phyloP scores from a whole-genome alignment of 2,888 invertebrate species.

The Drosophila planitibia region DNA sequence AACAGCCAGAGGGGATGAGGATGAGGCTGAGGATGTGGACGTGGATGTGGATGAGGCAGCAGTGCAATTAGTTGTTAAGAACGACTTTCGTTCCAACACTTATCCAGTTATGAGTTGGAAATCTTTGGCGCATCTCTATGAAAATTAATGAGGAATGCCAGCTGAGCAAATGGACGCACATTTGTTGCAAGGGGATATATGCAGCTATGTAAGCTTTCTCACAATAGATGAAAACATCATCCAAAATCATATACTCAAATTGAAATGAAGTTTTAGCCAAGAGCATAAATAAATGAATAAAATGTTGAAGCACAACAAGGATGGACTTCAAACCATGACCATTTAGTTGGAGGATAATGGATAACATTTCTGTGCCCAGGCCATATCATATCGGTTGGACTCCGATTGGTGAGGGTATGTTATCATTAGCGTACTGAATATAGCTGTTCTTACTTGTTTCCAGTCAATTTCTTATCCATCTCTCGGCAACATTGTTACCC shows the following conservation, averaged over 20 bases:
- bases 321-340: too few species aligned
- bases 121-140: slow-evolving; percentile 4
- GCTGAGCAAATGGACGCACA: slow-evolving; percentile 1
- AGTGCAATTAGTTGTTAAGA: slow-evolving; percentile 24
- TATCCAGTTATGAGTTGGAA: slow-evolving; percentile 21
- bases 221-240: background rate
- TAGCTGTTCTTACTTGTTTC: slow-evolving; percentile 1
- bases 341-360: fast-evolving
- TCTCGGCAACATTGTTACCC: slow-evolving; percentile 6
- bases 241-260: background rate
- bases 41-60: background rate
- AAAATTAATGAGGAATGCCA: slow-evolving; percentile 5
- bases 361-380: fast-evolving
- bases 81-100: slow-evolving; percentile 34
- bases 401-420: background rate
- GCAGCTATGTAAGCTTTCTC: background rate
- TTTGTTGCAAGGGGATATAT: background rate
- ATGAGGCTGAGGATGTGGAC: background rate
- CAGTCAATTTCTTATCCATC: slow-evolving; percentile 2
- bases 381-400: background rate
- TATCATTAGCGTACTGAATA: background rate
- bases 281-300: too few species aligned
- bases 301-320: too few species aligned
- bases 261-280: background rate
- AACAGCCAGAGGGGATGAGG: background rate